phyloP scores from a whole-genome alignment of 2,113 vertebrate species.

The Charadrius vociferus region DNA sequence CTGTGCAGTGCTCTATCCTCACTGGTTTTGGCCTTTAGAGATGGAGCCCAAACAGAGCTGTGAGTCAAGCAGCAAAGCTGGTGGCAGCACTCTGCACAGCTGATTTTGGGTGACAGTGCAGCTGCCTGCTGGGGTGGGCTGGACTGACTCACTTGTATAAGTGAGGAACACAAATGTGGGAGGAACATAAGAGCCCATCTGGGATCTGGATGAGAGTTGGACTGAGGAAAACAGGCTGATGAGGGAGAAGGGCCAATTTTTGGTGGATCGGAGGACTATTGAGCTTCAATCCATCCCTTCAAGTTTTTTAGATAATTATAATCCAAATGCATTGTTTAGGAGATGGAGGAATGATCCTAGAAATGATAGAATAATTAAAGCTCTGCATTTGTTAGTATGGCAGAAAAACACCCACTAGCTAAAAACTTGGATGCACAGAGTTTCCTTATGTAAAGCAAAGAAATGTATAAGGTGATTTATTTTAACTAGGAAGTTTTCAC shows the following conservation, averaged over 20 bases:
- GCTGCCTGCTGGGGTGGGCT: slow-evolving; percentile 50
- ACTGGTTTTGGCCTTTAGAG: background rate
- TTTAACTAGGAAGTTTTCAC: background rate
- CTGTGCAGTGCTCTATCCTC: background rate
- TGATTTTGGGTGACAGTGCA: slow-evolving; percentile 49
- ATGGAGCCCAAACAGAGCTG: slow-evolving; percentile 16
- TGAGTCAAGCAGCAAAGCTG: slow-evolving; percentile 52
- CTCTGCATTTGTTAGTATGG: background rate
- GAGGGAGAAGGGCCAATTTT: background rate
- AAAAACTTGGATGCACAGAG: background rate
- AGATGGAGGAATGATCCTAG: background rate
- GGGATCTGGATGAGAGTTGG: slow-evolving; percentile 15
- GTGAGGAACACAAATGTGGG: slow-evolving; percentile 34
- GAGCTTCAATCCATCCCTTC: background rate
- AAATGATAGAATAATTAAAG: background rate
- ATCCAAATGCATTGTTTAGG: background rate
- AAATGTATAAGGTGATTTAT: background rate
- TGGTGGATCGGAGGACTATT: background rate
- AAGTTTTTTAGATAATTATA: background rate
- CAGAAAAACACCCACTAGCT: background rate
- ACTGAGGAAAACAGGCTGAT: background rate
- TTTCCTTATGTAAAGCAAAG: background rate
- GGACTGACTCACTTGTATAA: slow-evolving; percentile 55
- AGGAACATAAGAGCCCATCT: slow-evolving; percentile 52
- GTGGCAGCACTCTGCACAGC: background rate